Conservation (phyloP, 2,888 invertebrate species). For the Toxonevra muliebris region DNA sequence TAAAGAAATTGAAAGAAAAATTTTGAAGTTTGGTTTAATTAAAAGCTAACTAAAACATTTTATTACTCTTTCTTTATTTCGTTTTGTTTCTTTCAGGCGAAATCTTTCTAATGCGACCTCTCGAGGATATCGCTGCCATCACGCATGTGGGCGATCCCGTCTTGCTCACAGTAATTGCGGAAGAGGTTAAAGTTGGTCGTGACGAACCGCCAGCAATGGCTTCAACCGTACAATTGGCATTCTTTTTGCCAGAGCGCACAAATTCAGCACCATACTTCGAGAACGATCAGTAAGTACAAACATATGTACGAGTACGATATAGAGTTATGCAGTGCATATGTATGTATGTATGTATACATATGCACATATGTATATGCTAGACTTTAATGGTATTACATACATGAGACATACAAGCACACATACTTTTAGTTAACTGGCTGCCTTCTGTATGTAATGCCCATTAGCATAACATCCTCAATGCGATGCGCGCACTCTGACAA, state of each 20-base stretch:
- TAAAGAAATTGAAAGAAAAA: too few species aligned
- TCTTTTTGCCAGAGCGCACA: constrained; percentile 80
- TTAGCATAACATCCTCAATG: too few species aligned
- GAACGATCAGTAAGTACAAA: constrained; percentile 74
- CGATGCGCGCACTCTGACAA: too few species aligned
- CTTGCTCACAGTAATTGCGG: constrained; percentile 83
- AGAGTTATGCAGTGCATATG: background rate
- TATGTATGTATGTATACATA: too few species aligned
- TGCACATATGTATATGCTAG: too few species aligned
- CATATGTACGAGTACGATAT: constrained; percentile 15
- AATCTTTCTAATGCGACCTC: constrained; percentile 74
- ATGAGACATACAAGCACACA: background rate
- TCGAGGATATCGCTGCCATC: constrained; percentile 82
- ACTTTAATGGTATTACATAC: background rate
- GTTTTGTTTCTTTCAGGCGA: constrained; percentile 69
- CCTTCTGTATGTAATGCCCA: too few species aligned
- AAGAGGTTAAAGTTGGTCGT: constrained; percentile 79
- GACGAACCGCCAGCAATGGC: constrained; percentile 83
- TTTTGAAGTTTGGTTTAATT: too few species aligned
- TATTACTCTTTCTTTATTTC: background rate
- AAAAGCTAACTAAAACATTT: too few species aligned
- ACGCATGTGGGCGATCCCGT: constrained; percentile 86
- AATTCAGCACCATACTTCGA: constrained; percentile 83
- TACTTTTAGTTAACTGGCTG: background rate
- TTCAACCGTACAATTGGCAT: constrained; percentile 82